Conservation (phyloP, 2,113 vertebrate species). For the Epinephelus lanceolatus region DNA sequence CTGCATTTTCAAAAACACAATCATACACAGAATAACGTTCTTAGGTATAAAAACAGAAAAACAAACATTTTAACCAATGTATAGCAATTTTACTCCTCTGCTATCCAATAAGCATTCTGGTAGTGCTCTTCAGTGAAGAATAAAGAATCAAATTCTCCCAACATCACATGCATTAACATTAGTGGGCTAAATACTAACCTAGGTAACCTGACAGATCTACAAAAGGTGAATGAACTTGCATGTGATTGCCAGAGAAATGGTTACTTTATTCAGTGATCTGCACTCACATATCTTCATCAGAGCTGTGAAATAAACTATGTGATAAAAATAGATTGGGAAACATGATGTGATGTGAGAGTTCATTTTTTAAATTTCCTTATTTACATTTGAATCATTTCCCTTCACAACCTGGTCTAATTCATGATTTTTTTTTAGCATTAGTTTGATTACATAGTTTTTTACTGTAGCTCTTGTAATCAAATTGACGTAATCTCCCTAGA, state of each 20-base stretch:
- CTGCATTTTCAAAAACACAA: neutral
- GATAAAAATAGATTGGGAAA: neutral
- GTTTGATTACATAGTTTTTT: neutral
- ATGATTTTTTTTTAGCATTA: neutral
- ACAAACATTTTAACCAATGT: constrained; percentile 9
- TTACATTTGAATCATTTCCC: neutral
- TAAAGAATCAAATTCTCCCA: constrained; percentile 77
- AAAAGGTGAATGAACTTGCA: constrained; percentile 33
- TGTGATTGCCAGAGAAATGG: constrained; percentile 76
- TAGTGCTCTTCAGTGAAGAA: constrained; percentile 72
- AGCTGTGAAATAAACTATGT: constrained; percentile 5
- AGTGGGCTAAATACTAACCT: neutral
- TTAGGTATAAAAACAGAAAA: neutral
- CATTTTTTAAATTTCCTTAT: neutral
- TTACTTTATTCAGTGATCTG: constrained; percentile 77
- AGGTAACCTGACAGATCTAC: constrained; percentile 24
- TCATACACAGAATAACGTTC: neutral
- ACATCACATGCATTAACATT: constrained; percentile 75
- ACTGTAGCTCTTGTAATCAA: constrained; percentile 26
- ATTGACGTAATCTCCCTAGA: constrained; percentile 45
- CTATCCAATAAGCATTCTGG: neutral
- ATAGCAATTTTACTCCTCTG: neutral
- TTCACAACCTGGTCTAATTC: neutral
- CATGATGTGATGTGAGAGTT: neutral
- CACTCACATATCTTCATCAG: constrained; percentile 48